A percentile compares a stretch with the other conserved stretches of the same genome.
Evolutionary conservation across 2,888 invertebrate species (phyloP).

Genomic region (Erynnis tages): DNA sequence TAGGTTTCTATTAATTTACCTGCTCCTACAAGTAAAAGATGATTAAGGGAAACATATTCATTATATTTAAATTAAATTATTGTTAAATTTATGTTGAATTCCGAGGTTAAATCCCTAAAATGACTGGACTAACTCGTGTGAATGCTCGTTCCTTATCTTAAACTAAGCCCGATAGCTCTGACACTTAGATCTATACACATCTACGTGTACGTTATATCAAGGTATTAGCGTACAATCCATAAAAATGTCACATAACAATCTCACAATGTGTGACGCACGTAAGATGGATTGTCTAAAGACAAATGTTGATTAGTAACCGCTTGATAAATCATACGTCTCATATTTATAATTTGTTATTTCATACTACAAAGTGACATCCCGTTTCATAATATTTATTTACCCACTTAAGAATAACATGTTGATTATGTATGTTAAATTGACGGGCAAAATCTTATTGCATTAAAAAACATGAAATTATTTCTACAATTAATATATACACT

Average conservation of each 20-base stretch:
- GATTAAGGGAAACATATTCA: no score
- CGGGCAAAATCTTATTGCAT: no score
- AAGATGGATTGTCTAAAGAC: conserved; percentile 5
- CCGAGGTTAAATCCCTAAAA: no score
- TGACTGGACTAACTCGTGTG: not conserved
- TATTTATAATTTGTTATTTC: conserved; percentile 1
- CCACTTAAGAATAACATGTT: not conserved
- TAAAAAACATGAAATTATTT: no score
- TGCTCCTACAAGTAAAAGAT: no score
- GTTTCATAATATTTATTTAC: not conserved
- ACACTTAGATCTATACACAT: not conserved
- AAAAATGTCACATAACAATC: conserved; percentile 29
- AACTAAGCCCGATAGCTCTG: not conserved
- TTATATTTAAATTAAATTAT: no score
- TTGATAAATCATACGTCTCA: conserved; percentile 6
- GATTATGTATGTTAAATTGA: not conserved
- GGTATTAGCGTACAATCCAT: conserved; percentile 3
- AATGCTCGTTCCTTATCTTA: not conserved
- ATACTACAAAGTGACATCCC: not conserved
- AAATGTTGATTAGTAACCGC: conserved; percentile 25
- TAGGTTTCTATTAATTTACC: no score
- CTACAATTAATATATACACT: no score
- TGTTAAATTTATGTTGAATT: no score
- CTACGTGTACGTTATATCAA: conserved; percentile 6
- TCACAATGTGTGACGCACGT: conserved; percentile 28